Conservation (phyloP, 2,797 vertebrate species). For the Ambastaia sidthimunki region DNA sequence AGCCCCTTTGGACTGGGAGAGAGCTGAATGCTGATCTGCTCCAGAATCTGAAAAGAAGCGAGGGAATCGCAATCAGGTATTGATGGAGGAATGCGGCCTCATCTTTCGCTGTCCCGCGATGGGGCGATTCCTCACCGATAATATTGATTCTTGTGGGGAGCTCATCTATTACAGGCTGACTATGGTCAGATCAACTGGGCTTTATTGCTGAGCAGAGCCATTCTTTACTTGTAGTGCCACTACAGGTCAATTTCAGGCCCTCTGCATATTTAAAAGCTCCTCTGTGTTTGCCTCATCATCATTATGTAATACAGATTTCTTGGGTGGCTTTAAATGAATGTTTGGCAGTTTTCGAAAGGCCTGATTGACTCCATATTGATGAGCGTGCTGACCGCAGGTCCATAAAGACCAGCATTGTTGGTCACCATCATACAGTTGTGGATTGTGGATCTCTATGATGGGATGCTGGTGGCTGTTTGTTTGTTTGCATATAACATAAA, state of each 20-base stretch:
- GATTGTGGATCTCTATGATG: background rate
- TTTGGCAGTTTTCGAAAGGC: conserved; percentile 35
- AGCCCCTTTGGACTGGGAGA: conserved; percentile 41
- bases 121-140: conserved; percentile 76
- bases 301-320: conserved; percentile 64
- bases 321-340: conserved; percentile 51
- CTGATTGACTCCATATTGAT: conserved; percentile 46
- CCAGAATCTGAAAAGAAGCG: conserved; percentile 36
- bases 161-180: conserved; percentile 79
- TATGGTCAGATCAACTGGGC: conserved; percentile 72
- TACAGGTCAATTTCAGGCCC: conserved; percentile 65
- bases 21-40: conserved; percentile 59
- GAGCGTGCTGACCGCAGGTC: background rate
- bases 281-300: conserved; percentile 65
- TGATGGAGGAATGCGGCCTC: conserved; percentile 58
- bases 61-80: conserved; percentile 55
- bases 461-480: background rate
- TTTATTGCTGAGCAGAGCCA: conserved; percentile 76
- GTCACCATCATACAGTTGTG: background rate
- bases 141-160: conserved; percentile 74
- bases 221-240: conserved; percentile 60
- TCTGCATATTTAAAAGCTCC: conserved; percentile 68
- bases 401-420: background rate
- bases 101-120: conserved; percentile 67
- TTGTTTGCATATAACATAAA: background rate